A percentile compares a stretch with the other conserved stretches of the same genome.
phyloP scores from a whole-genome alignment of 2,797 vertebrate genomes.

The Rhinogobio ventralis region DNA sequence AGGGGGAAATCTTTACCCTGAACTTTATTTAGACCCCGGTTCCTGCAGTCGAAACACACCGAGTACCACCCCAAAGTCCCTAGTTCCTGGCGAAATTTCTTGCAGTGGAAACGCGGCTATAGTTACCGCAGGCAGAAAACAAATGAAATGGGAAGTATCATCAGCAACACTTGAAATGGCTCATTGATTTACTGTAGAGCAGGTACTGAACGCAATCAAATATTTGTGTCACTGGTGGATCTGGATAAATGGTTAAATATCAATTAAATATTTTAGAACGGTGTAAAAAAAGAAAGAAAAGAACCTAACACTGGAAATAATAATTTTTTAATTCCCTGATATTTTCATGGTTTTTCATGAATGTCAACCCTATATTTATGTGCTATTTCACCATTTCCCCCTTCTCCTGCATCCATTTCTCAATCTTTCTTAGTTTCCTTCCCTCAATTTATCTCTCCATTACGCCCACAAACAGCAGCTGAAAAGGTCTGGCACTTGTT shows the following conservation, averaged over 20 bases:
- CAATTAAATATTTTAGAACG: background rate
- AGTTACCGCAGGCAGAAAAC: too few relatives aligned
- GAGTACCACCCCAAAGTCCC: too few relatives aligned
- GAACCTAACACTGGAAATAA: background rate
- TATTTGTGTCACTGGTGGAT: too few relatives aligned
- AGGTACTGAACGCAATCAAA: too few relatives aligned
- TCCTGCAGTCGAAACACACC: too few relatives aligned
- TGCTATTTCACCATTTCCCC: background rate
- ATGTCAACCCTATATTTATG: background rate
- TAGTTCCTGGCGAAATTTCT: too few relatives aligned
- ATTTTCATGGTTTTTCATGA: background rate
- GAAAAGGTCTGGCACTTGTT: conserved; percentile 50
- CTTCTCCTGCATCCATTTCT: background rate
- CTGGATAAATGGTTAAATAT: background rate
- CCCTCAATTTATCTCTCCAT: conserved; percentile 15
- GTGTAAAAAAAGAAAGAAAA: background rate
- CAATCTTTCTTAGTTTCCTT: background rate
- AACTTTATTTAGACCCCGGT: too few relatives aligned
- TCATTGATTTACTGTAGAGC: too few relatives aligned
- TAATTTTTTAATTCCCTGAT: background rate
- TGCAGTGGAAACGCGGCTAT: too few relatives aligned
- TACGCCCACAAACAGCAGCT: conserved; percentile 43
- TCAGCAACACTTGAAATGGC: too few relatives aligned
- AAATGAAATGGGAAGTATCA: too few relatives aligned
- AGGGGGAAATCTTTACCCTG: too few relatives aligned